phyloP scores from a whole-genome alignment of 2,797 vertebrate genomes.

The Varecia variegata region DNA sequence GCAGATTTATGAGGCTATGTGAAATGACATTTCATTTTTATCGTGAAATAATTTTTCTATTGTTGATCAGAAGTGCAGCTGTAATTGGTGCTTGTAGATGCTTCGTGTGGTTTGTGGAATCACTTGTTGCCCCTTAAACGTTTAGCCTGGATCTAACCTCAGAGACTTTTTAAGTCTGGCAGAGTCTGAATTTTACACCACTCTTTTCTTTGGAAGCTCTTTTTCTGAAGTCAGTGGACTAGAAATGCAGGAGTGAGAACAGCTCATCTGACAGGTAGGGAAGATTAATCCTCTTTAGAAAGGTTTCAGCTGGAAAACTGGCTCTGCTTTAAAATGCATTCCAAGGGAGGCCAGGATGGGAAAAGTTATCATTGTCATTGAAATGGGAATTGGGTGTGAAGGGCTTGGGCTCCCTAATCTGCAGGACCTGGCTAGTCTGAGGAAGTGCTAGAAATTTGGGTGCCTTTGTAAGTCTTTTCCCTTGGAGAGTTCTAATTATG shows the following conservation, averaged over 20 bases:
- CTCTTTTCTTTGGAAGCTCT: slow-evolving; percentile 46
- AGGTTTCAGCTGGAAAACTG: slow-evolving; percentile 26
- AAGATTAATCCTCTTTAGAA: slow-evolving; percentile 67
- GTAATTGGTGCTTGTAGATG: neutral
- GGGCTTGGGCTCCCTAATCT: neutral
- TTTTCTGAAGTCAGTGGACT: slow-evolving; percentile 59
- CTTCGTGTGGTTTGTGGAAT: neutral
- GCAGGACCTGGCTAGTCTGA: neutral
- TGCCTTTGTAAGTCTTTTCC: neutral
- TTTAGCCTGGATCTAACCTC: neutral
- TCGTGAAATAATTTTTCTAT: neutral
- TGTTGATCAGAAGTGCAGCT: neutral
- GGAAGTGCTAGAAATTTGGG: neutral
- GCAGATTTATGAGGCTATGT: neutral
- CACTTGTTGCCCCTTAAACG: neutral
- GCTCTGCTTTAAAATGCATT: slow-evolving; percentile 61
- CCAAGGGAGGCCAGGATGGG: slow-evolving; percentile 72
- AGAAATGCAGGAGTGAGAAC: slow-evolving; percentile 54
- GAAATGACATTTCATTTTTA: neutral
- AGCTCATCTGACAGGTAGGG: neutral
- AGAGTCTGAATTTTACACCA: slow-evolving; percentile 42
- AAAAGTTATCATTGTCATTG: slow-evolving; percentile 77
- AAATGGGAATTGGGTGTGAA: slow-evolving; percentile 73
- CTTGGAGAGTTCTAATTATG: neutral
- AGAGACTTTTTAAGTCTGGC: neutral